These are phyloP conservation scores for Papilio demoleus DNA, from an alignment of 2,888 invertebrate species.

Conservation along the genomic window DNA sequence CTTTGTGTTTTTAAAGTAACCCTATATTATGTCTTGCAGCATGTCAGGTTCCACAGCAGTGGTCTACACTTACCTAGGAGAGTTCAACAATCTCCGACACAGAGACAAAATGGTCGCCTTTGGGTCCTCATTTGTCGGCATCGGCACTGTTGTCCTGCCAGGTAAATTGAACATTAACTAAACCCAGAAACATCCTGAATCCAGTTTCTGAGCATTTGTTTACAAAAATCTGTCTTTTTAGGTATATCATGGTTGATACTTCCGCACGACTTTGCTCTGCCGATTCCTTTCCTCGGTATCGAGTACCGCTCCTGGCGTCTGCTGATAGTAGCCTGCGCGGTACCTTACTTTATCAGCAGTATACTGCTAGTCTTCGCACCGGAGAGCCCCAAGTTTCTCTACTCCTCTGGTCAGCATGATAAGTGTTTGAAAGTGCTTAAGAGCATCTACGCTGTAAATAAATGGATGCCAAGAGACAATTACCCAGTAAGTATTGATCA, in stretches of 20 bases:
- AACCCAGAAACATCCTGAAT: no score
- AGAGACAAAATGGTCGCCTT: slow-evolving; percentile 80
- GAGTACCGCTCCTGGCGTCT: slow-evolving; percentile 89
- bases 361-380: slow-evolving; percentile 84
- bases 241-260: slow-evolving; percentile 88
- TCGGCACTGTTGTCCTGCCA: slow-evolving; percentile 82
- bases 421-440: slow-evolving; percentile 81
- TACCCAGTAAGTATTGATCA: slow-evolving; percentile 69
- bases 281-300: slow-evolving; percentile 77
- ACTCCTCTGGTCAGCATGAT: slow-evolving; percentile 84
- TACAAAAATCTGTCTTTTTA: no score
- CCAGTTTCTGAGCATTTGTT: no score
- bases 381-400: slow-evolving; percentile 91
- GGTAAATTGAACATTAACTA: slow-evolving; percentile 66
- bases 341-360: slow-evolving; percentile 86
- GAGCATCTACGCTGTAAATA: slow-evolving; percentile 68
- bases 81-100: slow-evolving; percentile 79
- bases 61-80: slow-evolving; percentile 84
- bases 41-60: slow-evolving; percentile 81
- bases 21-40: slow-evolving; percentile 52
- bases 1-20: no score
- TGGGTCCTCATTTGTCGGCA: slow-evolving; percentile 76
- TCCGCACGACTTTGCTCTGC: slow-evolving; percentile 79
- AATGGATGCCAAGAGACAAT: slow-evolving; percentile 56
- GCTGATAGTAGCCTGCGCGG: slow-evolving; percentile 85